These are phyloP conservation scores for Hirudo medicinalis DNA, from an alignment of 1,140 invertebrate genomes.

Conservation along the genomic window DNA sequence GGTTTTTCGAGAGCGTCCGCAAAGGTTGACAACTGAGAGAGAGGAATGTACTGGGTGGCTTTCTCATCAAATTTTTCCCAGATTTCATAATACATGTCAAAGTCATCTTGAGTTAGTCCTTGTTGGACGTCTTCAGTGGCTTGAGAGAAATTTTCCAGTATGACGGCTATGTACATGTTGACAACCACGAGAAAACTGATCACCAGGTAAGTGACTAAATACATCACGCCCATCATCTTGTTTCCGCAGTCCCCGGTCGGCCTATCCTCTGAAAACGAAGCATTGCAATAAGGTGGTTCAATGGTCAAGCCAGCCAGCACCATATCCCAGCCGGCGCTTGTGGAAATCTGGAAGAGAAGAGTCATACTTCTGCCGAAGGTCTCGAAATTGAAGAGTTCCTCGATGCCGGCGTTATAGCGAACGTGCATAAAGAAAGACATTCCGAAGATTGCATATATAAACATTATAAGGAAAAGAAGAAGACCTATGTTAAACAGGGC, in stretches of 20 bases:
- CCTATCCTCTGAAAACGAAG: slow-evolving; percentile 11
- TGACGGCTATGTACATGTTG: slow-evolving; percentile 98
- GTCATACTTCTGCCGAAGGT: slow-evolving; percentile 97
- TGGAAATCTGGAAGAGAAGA: slow-evolving; percentile 65
- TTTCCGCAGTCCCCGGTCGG: slow-evolving; percentile 64
- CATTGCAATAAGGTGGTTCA: slow-evolving; percentile 46
- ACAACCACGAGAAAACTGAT: slow-evolving; percentile 96
- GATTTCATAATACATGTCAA: slow-evolving; percentile 98
- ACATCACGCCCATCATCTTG: slow-evolving; percentile 80
- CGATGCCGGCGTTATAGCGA: slow-evolving; percentile 76
- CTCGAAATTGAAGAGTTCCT: slow-evolving; percentile 94
- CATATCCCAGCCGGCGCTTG: slow-evolving; percentile 89
- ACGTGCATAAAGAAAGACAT: slow-evolving; percentile 99
- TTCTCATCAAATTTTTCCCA: slow-evolving; percentile 97
- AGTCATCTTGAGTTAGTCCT: slow-evolving; percentile 91
- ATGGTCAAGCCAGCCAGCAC: slow-evolving; percentile 89
- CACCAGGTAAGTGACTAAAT: slow-evolving; percentile 83
- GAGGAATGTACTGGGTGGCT: slow-evolving; percentile 78
- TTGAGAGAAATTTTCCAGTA: slow-evolving; percentile 93
- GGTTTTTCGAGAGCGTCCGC: slow-evolving; percentile 33
- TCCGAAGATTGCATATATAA: slow-evolving; percentile 96
- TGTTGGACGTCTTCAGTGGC: slow-evolving; percentile 96
- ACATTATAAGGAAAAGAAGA: slow-evolving; percentile 92
- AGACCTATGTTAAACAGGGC: slow-evolving; percentile 97
- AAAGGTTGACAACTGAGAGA: neutral